Percentiles rank a stretch among this genome's conserved stretches.
Evolutionary conservation across 2,888 invertebrate species (phyloP).

Genomic region (Drosophila sordidula): DNA sequence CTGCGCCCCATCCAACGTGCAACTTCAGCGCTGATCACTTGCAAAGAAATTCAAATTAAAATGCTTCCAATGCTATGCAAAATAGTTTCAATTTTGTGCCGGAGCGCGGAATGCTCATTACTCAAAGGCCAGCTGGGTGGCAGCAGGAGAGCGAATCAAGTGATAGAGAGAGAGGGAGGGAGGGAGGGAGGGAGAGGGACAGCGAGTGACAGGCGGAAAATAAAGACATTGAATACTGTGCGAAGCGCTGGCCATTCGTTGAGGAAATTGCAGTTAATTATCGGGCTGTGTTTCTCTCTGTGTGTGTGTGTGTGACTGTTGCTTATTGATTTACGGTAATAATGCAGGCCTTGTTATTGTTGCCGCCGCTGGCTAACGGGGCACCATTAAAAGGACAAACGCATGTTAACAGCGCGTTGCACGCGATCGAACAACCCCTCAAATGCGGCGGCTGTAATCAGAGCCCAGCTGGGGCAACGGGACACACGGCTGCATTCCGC

Average conservation of each 20-base stretch:
- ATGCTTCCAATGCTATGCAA: constrained; percentile 80
- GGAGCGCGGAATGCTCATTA: constrained; percentile 79
- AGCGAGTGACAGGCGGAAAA: constrained; percentile 37
- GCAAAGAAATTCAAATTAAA: constrained; percentile 81
- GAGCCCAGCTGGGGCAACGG: constrained; percentile 48
- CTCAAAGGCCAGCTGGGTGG: constrained; percentile 32
- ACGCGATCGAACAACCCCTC: constrained; percentile 67
- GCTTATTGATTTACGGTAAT: constrained; percentile 74
- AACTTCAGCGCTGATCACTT: constrained; percentile 62
- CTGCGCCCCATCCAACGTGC: background rate
- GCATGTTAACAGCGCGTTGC: constrained; percentile 67
- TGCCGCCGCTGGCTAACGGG: constrained; percentile 39
- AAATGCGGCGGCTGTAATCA: constrained; percentile 50
- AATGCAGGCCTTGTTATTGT: constrained; percentile 41
- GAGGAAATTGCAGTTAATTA: constrained; percentile 77
- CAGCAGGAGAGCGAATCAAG: background rate
- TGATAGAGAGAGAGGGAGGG: background rate
- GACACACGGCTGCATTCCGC: constrained; percentile 57
- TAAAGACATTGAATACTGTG: constrained; percentile 49
- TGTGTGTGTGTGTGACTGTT: constrained; percentile 25
- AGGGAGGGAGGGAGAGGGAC: constrained; percentile 1
- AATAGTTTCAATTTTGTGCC: constrained; percentile 80
- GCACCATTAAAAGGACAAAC: constrained; percentile 69
- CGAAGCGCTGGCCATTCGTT: constrained; percentile 34
- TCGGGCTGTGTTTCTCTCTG: constrained; percentile 7